Evolutionary conservation across 1,140 invertebrate species (phyloP), one percentile per base, ranked within the genome.

Genomic region (Lucilia sericata): DNA sequence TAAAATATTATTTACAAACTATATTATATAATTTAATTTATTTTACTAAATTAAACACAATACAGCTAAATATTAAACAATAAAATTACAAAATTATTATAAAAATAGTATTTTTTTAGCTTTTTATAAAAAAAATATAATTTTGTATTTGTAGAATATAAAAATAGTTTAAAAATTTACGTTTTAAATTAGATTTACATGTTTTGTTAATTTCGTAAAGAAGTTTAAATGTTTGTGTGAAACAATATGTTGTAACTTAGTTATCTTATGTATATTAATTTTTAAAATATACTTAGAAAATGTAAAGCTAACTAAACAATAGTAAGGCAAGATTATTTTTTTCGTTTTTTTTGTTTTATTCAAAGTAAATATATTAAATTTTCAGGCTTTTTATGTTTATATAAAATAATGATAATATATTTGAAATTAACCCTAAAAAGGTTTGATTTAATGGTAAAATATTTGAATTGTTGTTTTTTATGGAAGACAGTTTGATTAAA

Each of bases 1-100:
- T 42, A 36, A 78, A 78, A n/a, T 8, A 9, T 78, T 78, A 78
- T 42, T 78, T 75, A 36, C 21, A 75, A 75, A 75, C 21, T 30
- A 75, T 75, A 75, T 36, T 75, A 55, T 55, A 55, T 7, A 55
- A 55, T 14, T 55, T 55, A 55, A 55, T 55, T 55, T 55, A 55
- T 55, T 55, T 42, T 42, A 42, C 10, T 42, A 8, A 8, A 42
- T 42, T 42, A 42, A 42, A 42, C 1, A 14, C 7, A 55, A 55
- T 55, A 55, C 51, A 55, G 42, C 42, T 55, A 55, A 55, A 55
- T 17, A 55, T 17, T 55, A 55, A 55, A 55, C 17, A n/a, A 42
- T 30, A 55, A 55, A 55, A 55, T 55, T 55, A 55, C 17, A 55
- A 55, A 55, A 55, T 55, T 55, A 17, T 55, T 55, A 2, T 10